phyloP scores from a whole-genome alignment of 2,113 vertebrate species.

The Syngnathus typhle region DNA sequence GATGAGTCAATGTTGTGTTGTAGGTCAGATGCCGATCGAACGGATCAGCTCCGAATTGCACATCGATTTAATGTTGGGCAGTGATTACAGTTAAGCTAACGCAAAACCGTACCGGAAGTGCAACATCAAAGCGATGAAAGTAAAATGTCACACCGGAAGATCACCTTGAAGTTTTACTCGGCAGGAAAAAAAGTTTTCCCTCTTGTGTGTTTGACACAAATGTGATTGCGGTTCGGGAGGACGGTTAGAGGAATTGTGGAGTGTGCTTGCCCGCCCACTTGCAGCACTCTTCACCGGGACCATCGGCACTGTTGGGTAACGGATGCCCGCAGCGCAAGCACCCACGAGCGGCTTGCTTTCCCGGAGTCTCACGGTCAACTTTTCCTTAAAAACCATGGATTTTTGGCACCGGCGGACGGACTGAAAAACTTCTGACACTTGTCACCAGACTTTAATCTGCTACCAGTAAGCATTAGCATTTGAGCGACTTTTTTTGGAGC shows the following conservation, averaged over 20 bases:
- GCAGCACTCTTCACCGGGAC: background rate
- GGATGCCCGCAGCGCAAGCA: background rate
- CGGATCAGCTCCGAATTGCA: slow-evolving; percentile 12
- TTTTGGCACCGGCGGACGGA: slow-evolving; percentile 40
- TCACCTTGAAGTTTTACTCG: slow-evolving; percentile 38
- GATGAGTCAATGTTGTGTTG: slow-evolving; percentile 2
- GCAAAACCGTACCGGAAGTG: slow-evolving; percentile 6
- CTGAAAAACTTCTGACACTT: slow-evolving; percentile 23
- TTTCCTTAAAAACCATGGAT: slow-evolving; percentile 46
- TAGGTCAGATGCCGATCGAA: slow-evolving; percentile 25
- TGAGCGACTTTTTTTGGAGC: background rate
- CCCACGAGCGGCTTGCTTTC: slow-evolving; percentile 1
- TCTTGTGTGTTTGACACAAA: background rate
- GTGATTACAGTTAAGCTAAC: background rate
- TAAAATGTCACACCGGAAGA: background rate
- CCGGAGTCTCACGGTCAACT: slow-evolving; percentile 44
- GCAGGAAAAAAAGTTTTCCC: background rate
- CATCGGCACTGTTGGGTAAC: background rate
- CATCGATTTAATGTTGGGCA: slow-evolving; percentile 15
- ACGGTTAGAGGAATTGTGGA: background rate
- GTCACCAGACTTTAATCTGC: background rate
- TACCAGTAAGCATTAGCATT: background rate
- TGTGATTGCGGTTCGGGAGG: background rate
- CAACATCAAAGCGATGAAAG: background rate
- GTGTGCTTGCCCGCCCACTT: background rate